phyloP scores from a whole-genome alignment of 2,797 vertebrate genomes.

The Pelodytes ibericus region DNA sequence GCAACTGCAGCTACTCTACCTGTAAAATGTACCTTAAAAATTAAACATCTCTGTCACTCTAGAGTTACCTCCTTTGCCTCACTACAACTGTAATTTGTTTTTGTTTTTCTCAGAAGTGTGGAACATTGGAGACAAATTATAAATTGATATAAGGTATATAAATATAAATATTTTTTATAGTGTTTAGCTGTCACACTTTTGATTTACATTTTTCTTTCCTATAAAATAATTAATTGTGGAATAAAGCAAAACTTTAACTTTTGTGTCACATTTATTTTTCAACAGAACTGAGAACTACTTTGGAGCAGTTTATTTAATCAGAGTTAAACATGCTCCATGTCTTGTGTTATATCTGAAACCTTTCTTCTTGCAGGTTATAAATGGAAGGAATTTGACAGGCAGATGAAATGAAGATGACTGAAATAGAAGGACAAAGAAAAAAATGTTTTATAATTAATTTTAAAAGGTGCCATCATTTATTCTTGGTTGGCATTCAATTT shows the following conservation, averaged over 20 bases:
- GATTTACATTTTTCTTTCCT: too few species aligned
- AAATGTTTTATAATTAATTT: slow-evolving; percentile 71
- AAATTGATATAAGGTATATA: too few species aligned
- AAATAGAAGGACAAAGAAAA: slow-evolving; percentile 63
- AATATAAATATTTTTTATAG: too few species aligned
- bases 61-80: too few species aligned
- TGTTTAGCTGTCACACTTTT: too few species aligned
- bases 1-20: too few species aligned
- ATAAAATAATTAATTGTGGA: too few species aligned
- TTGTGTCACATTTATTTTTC: neutral
- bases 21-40: too few species aligned
- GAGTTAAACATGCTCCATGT: slow-evolving; percentile 50
- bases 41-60: too few species aligned
- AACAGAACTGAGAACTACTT: neutral
- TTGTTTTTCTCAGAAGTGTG: too few species aligned
- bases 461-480: slow-evolving; percentile 74
- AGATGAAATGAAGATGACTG: slow-evolving; percentile 68
- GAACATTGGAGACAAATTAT: too few species aligned
- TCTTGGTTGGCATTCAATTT: slow-evolving; percentile 78
- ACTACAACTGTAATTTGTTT: too few species aligned
- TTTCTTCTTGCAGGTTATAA: slow-evolving; percentile 60
- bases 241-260: neutral
- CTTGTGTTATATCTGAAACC: slow-evolving; percentile 61
- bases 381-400: slow-evolving; percentile 62
- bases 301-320: slow-evolving; percentile 51